Conservation (phyloP, 2,888 invertebrate species). For the Rhamphomyia laevipes region DNA sequence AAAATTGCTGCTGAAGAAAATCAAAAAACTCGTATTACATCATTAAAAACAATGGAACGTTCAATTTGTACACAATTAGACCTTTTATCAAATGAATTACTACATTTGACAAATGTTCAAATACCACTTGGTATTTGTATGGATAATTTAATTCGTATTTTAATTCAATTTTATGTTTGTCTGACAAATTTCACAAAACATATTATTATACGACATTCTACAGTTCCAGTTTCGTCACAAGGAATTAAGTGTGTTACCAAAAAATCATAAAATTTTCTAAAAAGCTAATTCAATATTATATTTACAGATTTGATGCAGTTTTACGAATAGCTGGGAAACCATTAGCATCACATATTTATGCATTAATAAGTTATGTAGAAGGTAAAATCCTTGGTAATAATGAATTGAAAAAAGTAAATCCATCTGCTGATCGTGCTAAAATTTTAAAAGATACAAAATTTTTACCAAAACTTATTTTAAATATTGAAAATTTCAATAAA, state of each 20-base stretch:
- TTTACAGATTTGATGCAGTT: conserved; percentile 40
- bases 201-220: conserved; percentile 41
- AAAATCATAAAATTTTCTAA: not conserved
- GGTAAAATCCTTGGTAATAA: conserved; percentile 30
- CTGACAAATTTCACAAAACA: conserved; percentile 47
- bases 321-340: conserved; percentile 44
- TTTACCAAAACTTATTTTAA: conserved; percentile 49
- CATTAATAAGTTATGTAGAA: conserved; percentile 44
- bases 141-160: conserved; percentile 44
- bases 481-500: conserved; percentile 50
- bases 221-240: conserved; percentile 21
- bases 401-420: conserved; percentile 29
- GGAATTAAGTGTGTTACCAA: conserved; percentile 22
- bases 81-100: conserved; percentile 41
- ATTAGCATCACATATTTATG: conserved; percentile 42
- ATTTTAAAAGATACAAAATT: conserved; percentile 46
- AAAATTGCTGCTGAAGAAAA: conserved; percentile 38
- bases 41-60: conserved; percentile 42
- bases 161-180: conserved; percentile 43
- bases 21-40: conserved; percentile 36
- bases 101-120: conserved; percentile 40
- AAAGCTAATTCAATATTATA: not conserved
- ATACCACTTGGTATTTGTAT: conserved; percentile 42
- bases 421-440: conserved; percentile 38
- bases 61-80: conserved; percentile 47